Percentiles rank a stretch among this genome's conserved stretches.
phyloP scores from a whole-genome alignment of 2,888 invertebrate species.

The Lithodes maja region DNA sequence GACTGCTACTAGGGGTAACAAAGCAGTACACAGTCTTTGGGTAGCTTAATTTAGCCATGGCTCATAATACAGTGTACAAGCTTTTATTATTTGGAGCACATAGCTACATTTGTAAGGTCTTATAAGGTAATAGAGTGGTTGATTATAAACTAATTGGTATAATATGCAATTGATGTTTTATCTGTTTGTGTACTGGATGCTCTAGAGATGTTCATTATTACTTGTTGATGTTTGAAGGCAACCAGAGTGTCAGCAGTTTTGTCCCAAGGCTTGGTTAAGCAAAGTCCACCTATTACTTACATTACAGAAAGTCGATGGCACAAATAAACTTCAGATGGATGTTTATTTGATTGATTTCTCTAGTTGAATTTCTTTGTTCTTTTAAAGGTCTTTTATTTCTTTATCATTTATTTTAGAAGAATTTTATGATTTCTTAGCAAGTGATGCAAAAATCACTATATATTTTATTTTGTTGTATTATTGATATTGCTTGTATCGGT shows the following conservation, averaged over 20 bases:
- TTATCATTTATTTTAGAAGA: too few relatives aligned
- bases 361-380: too few relatives aligned
- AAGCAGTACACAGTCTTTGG: background rate
- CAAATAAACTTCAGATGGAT: background rate
- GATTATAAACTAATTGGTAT: background rate
- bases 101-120: background rate
- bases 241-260: background rate
- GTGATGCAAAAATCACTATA: too few relatives aligned
- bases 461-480: too few relatives aligned
- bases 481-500: too few relatives aligned
- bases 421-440: too few relatives aligned
- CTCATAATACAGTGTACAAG: conserved; percentile 18
- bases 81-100: background rate
- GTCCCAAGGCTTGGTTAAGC: background rate
- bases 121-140: background rate
- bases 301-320: background rate
- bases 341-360: too few relatives aligned
- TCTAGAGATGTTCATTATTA: conserved; percentile 4
- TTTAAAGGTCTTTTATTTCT: too few relatives aligned
- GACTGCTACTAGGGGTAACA: conserved; percentile 10
- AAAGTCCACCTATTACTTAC: background rate
- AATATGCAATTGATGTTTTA: background rate
- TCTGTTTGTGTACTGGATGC: conserved; percentile 8
- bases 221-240: conserved; percentile 17
- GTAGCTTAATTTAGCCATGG: conserved; percentile 30